Evolutionary conservation across 2,888 invertebrate genomes (phyloP), one percentile per base, ranked within the genome.

Genomic region (Caprella mutica): DNA sequence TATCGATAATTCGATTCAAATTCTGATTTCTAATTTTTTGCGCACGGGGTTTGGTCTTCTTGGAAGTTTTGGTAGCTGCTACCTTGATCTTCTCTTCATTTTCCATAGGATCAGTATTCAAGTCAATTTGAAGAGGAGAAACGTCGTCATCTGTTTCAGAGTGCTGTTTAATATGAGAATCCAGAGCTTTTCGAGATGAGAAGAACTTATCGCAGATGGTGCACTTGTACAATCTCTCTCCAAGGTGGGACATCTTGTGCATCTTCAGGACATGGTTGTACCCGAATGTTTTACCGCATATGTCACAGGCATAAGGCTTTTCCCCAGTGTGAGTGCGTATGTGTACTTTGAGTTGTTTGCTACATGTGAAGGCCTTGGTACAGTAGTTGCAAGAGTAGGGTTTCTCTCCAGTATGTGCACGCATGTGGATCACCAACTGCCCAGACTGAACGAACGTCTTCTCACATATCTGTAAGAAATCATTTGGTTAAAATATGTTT

Each of bases 391-490:
- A 81, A 2, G 83, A 82, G 71, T 89, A 90, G 0, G 88, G 88
- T 48, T 66, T 68, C 44, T 67, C 67, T 3, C 72, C 86, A 0
- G 90, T 91, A 70, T 89, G 90, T 0, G 90, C 89, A 52, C 90
- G 78, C 78, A 89, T 85, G 71, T 91, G 91, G 67, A 90, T 90
- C 1, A 91, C 90, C 68, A 91, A 74, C 70, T 91, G 90, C 1
- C 90, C 90, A 12, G 87, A 87, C 72, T 91, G 90, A 55, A 90
- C 90, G 71, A 91, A 90, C 0, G 89, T 90, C 73, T 90, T 90
- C 61, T 83, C 81, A 71, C 90, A 91, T 42, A 64, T 52, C 63
- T 63, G 57, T n/a, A 53, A 40, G 19, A 19, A 14, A 50, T n/a
- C n/a, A n/a, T n/a, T n/a, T n/a, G n/a, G n/a, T n/a, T n/a, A n/a